These are phyloP conservation scores for Charina bottae DNA, from an alignment of 2,113 vertebrate species.

Conservation along the genomic window DNA sequence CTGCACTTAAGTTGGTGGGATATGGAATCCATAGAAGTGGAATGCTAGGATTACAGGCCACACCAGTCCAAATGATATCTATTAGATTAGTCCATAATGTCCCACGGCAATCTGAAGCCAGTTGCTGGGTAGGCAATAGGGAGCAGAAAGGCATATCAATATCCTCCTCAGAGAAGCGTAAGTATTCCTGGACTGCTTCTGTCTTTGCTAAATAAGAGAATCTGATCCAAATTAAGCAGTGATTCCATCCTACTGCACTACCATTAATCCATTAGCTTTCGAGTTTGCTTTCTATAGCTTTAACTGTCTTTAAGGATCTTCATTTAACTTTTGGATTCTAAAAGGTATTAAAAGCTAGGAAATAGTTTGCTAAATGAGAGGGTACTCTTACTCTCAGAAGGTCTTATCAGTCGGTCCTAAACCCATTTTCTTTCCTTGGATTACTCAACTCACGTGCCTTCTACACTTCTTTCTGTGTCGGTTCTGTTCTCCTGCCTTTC, in stretches of 20 bases:
- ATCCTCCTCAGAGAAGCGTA: neutral
- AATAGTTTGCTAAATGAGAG: neutral
- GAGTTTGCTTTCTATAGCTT: neutral
- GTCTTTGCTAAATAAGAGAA: neutral
- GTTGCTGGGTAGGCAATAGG: neutral
- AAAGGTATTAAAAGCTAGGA: neutral
- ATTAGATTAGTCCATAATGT: neutral
- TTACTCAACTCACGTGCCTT: neutral
- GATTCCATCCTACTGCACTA: neutral
- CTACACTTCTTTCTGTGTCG: neutral
- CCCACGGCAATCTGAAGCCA: neutral
- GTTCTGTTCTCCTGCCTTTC: neutral
- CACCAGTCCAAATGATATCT: neutral
- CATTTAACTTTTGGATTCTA: neutral
- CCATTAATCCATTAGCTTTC: neutral
- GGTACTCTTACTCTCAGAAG: neutral
- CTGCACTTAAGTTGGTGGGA: neutral
- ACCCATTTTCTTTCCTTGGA: neutral
- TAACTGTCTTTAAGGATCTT: neutral
- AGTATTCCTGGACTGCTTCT: neutral
- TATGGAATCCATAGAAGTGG: neutral
- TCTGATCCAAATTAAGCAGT: neutral
- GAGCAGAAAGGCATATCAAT: neutral
- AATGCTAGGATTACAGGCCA: neutral
- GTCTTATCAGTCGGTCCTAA: neutral